Evolutionary conservation across 2,113 vertebrate species (phyloP).

Genomic region (Fregata magnificens): DNA sequence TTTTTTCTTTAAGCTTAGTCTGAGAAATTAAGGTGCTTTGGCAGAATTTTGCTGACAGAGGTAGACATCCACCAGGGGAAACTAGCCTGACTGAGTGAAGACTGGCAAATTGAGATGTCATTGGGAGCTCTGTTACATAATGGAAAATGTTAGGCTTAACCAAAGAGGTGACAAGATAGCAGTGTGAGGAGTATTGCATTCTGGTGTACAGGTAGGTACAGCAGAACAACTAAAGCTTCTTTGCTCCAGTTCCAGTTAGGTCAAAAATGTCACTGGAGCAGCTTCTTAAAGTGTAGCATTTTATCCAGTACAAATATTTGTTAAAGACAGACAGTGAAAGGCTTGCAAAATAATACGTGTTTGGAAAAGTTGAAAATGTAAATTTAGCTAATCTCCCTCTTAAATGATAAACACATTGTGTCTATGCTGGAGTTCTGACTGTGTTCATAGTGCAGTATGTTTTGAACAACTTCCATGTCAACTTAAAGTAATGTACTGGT

Average conservation of each 20-base stretch:
- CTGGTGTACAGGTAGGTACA: background rate
- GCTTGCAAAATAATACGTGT: background rate
- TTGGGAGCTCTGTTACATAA: background rate
- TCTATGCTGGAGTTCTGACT: background rate
- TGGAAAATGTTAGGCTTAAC: background rate
- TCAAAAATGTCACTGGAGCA: background rate
- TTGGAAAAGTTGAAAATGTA: background rate
- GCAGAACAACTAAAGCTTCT: background rate
- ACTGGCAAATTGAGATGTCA: background rate
- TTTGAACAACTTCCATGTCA: background rate
- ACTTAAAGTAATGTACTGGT: background rate
- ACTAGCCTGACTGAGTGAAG: background rate
- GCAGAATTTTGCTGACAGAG: background rate
- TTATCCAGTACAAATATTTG: background rate
- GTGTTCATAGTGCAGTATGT: background rate
- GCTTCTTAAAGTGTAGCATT: background rate
- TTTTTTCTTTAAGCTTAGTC: background rate
- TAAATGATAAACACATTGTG: background rate
- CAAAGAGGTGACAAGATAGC: background rate
- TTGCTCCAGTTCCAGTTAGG: background rate
- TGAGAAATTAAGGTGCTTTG: background rate
- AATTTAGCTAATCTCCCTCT: background rate
- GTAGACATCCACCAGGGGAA: background rate
- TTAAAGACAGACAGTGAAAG: background rate
- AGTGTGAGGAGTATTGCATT: background rate